Evolutionary conservation across 2,113 vertebrate genomes (phyloP).

Genomic region (Notiomystis cincta): DNA sequence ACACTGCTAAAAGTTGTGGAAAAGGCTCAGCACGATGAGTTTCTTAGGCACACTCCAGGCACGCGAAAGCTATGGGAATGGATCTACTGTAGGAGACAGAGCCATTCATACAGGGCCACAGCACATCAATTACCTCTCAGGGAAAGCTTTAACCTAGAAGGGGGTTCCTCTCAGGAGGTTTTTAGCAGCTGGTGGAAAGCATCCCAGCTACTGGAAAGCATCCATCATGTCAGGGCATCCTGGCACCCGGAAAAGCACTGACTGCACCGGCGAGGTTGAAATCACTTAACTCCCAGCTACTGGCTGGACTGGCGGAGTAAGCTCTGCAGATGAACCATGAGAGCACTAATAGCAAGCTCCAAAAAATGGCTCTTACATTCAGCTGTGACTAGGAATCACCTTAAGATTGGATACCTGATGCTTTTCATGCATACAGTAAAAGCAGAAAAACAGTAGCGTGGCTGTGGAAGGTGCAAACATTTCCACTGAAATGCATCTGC

Average conservation of each 20-base stretch:
- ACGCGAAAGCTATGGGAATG: background rate
- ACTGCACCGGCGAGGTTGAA: background rate
- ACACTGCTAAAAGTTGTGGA: background rate
- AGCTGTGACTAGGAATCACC: background rate
- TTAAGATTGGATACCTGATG: background rate
- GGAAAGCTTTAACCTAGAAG: background rate
- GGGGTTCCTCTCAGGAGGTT: background rate
- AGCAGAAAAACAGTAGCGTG: background rate
- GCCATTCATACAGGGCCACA: background rate
- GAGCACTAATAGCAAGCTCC: background rate
- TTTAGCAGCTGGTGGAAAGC: background rate
- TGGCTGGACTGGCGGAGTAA: background rate
- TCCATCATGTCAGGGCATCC: background rate
- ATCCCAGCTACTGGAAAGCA: background rate
- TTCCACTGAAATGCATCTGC: background rate
- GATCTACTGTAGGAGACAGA: background rate
- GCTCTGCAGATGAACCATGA: background rate
- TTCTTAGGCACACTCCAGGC: background rate
- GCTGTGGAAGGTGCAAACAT: background rate
- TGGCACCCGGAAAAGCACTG: background rate
- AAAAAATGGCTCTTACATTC: background rate
- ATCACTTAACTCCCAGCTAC: background rate
- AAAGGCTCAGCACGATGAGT: background rate
- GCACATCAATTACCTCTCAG: background rate
- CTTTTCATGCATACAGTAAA: background rate